A percentile compares a stretch with the other conserved stretches of the same genome.
Evolutionary conservation across 2,113 vertebrate genomes (phyloP).

Genomic region (Triplophysa siluroides): DNA sequence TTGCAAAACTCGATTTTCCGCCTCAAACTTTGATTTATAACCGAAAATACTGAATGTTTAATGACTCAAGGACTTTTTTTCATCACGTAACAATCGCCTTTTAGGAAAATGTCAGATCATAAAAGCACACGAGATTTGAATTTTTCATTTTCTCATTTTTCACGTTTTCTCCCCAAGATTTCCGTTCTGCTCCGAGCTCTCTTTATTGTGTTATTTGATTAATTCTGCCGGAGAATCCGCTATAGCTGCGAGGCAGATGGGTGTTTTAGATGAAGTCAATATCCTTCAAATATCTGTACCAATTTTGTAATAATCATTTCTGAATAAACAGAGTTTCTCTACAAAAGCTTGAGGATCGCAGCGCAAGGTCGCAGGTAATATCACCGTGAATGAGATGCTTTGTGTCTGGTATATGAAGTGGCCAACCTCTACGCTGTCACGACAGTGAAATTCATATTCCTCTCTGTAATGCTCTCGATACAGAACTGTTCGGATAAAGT

Average conservation of each 20-base stretch:
- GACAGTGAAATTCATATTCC: not conserved
- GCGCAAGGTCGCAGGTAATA: constrained; percentile 7
- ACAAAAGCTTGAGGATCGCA: constrained; percentile 28
- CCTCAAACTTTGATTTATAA: constrained; percentile 29
- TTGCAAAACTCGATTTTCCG: constrained; percentile 11
- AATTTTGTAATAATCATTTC: constrained; percentile 37
- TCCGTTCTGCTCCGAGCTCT: not conserved
- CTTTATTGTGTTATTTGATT: constrained; percentile 51
- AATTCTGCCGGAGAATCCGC: constrained; percentile 32
- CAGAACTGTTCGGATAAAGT: not conserved
- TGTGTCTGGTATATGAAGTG: constrained; percentile 18
- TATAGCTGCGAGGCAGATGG: constrained; percentile 27
- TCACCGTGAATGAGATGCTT: constrained; percentile 20
- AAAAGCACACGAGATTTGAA: constrained; percentile 18
- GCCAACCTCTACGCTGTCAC: not conserved
- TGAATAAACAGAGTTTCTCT: constrained; percentile 15
- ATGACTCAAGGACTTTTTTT: constrained; percentile 19
- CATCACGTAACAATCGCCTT: constrained; percentile 30
- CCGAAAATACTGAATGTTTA: constrained; percentile 14
- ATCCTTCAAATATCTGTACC: constrained; percentile 39
- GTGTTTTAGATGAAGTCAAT: constrained; percentile 49
- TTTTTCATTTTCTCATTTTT: constrained; percentile 16
- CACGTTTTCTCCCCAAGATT: constrained; percentile 24
- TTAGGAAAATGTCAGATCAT: constrained; percentile 26
- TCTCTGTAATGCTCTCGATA: not conserved